Evolutionary conservation across 2,113 vertebrate genomes (phyloP).

Genomic region (Actinemys pallida): DNA sequence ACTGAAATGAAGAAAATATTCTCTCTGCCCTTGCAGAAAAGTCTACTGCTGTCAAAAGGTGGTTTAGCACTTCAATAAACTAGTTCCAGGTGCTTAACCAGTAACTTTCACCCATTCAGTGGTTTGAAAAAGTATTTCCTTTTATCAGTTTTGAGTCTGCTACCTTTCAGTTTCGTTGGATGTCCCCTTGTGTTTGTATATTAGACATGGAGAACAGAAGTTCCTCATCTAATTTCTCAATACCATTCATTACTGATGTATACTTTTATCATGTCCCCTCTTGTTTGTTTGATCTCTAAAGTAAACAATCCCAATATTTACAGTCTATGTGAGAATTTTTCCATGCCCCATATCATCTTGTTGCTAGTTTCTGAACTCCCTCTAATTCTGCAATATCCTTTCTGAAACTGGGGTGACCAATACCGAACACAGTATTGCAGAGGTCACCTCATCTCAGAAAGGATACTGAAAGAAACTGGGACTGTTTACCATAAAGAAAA

Average conservation of each 20-base stretch:
- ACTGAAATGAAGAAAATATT: not conserved
- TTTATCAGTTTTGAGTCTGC: too few species aligned
- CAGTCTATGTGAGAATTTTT: not conserved
- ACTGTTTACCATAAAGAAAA: slow-evolving; percentile 5
- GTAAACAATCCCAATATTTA: not conserved
- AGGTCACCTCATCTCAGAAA: not conserved
- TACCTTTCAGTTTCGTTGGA: too few species aligned
- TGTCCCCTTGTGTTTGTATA: too few species aligned
- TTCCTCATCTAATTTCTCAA: not conserved
- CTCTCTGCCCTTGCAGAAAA: not conserved
- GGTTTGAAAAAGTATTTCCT: too few species aligned
- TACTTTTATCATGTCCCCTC: not conserved
- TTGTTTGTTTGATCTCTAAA: not conserved
- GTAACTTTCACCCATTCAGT: too few species aligned
- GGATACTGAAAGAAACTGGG: not conserved
- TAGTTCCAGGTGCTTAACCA: not conserved
- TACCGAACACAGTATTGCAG: not conserved
- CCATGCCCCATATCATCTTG: not conserved
- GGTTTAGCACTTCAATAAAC: not conserved
- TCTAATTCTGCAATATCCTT: not conserved
- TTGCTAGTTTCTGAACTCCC: not conserved
- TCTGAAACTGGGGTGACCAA: not conserved
- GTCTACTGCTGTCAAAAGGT: not conserved
- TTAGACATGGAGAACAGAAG: not conserved
- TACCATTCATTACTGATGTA: not conserved